Base-by-base conservation (phyloP, 2,797 vertebrate genomes). In the Crenuchus spilurus region DNA sequence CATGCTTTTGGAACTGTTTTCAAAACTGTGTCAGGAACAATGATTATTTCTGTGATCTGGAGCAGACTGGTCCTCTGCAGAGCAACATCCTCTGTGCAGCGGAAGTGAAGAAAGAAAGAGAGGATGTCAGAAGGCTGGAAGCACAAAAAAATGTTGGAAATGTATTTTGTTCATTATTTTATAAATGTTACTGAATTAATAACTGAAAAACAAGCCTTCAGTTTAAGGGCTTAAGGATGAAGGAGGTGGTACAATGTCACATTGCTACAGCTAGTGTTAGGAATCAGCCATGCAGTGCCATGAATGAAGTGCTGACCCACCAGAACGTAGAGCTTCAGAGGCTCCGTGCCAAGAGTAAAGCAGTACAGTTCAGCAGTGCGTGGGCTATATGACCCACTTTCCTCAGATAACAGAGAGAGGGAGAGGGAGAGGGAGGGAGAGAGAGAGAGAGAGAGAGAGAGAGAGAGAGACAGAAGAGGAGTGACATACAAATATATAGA, bases 371-470 rank as follows among this genome's bases (percentile, higher is more conserved):
- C 18, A 57, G 71, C 42, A 74, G 49, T 55, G 67, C 57, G 61
- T 62, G 63, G 58, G 26, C 26, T 55, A 20, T 51, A 41, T 71
- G 66, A 79, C 48, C 70, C 44, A 62, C 48, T 76, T 76, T 61
- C 52, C 44, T 65, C n/a, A 28, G 33, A 55, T 64, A 66, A 67
- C 51, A 69, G 2, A 69, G 58, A 70, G 58, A 65, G 24, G 35
- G 55, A 67, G 52, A 46, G 44, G 22, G 31, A 8, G 35, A 54
- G 67, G 44, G n/a, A 60, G 44, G 49, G 24, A 41, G 20, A 51
- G 51, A 63, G 16, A 63, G 11, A 42, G n/a, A 33, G 20, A 35
- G 6, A 10, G 22, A 46, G 65, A 42, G 66, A 31, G 30, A 41
- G 13, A 78, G 20, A 74, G 33, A 35, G 16, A 16, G 30, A 22